Conservation (phyloP, 2,113 vertebrate genomes). For the Sapajus apella region DNA sequence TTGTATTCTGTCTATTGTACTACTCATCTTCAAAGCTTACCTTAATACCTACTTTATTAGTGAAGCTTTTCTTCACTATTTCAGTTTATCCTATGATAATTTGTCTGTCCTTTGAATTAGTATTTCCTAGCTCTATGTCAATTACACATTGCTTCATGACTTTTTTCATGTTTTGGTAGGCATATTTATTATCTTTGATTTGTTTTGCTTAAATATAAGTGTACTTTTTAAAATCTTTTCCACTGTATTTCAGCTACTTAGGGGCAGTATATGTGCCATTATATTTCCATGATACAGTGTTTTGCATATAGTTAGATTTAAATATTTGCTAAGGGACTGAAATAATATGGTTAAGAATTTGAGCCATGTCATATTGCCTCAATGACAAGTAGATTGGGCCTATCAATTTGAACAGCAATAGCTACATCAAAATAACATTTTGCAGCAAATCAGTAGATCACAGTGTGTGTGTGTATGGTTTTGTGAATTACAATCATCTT, state of each 20-base stretch:
- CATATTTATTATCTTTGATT: background rate
- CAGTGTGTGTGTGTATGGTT: background rate
- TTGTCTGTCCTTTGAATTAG: background rate
- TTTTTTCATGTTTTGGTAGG: background rate
- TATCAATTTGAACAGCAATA: conserved; percentile 14
- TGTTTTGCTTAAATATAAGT: background rate
- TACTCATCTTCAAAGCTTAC: background rate
- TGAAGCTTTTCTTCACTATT: background rate
- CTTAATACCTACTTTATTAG: background rate
- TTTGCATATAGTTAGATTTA: background rate
- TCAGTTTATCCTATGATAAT: background rate
- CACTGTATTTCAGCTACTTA: conserved; percentile 9
- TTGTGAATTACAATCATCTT: background rate
- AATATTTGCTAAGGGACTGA: conserved; percentile 18
- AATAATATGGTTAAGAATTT: conserved; percentile 12
- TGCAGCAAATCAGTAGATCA: background rate
- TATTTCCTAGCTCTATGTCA: background rate
- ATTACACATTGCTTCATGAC: background rate
- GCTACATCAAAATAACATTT: background rate
- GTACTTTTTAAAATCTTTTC: background rate
- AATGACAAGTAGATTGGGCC: background rate
- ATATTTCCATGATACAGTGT: background rate
- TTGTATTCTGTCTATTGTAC: background rate
- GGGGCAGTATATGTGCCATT: background rate
- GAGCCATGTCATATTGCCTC: background rate